Base-by-base conservation (phyloP, 2,113 vertebrate genomes). In the Jaculus jaculus region DNA sequence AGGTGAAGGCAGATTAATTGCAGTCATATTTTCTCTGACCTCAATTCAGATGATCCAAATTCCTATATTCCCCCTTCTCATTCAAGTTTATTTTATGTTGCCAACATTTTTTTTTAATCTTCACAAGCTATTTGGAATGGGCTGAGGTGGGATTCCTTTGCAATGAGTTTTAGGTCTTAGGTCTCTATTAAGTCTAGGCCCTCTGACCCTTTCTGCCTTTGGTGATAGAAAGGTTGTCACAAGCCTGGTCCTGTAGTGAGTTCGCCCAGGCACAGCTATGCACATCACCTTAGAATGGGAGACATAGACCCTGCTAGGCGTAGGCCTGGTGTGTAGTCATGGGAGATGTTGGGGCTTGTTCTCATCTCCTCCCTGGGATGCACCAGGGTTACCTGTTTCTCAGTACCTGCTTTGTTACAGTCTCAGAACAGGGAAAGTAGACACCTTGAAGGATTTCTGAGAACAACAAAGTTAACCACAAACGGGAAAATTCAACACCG, bases 381-480 rank as follows among this genome's bases (percentile, higher is more conserved):
- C 21, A 34, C 7, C 28, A 32, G 30, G 47, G 84, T 10, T 60
- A 23, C 73, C 54, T 66, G 1, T 83, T 63, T 77, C 34, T 86
- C 58, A 65, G 54, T 8, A 58, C 17, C 15, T 34, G 23, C 74
- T 69, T 75, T 81, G 10, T 92, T 78, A 60, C 24, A 61, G 77
- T 9, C 2, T 3, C 39, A 81, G 82, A 87, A 51, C 24, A 94
- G n/a, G n/a, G 21, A n/a, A 90, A 94, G n/a, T 24, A 47, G 37
- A 87, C 23, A 58, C 37, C 80, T 89, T 60, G 63, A 86, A 30
- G 61, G 20, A 78, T 87, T 96, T 92, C 71, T 66, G 88, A 68
- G 23, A 60, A 34, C 47, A 87, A 42, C 12, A 84, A n/a, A 66
- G 32, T 39, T 8, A 30, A 18, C 26, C 18, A 61, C 8, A 66